Evolutionary conservation across 2,113 vertebrate species (phyloP), one percentile per base, ranked within the genome.

Genomic region (Microtus montanus): DNA sequence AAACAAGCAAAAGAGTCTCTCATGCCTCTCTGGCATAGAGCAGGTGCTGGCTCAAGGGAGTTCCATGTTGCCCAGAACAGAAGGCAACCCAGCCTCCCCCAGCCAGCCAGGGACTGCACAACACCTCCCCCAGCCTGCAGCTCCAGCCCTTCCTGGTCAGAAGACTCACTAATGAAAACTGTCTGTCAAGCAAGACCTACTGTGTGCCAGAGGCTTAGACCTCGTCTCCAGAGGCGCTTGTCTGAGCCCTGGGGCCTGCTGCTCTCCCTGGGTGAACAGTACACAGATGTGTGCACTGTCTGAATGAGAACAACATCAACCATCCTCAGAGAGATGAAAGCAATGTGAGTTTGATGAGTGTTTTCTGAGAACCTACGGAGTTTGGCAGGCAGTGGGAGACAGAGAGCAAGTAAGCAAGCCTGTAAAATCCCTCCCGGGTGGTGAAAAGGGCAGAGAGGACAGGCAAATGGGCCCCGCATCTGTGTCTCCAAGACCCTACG

Each of bases 101-200:
- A 1, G 33, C n/a, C n/a, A 30, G 30, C 1, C 4, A 33, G 4
- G 63, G 88, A 75, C 90, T 58, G 14, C 92, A 71, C 54, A 2
- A 70, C 64, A 84, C 30, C 41, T 41, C 44, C 64, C 19, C 47
- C 82, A 4, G 20, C 89, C 64, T 3, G 52, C 33, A 54, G 78
- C 22, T 20, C 38, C 15, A 19, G 68, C 33, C 38, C 24, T 15
- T 22, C n/a, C 6, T 6, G 0, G 7, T 20, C 10, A 1, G 41
- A 47, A 12, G 87, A 52, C 78, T 38, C 74, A 35, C 78, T 47
- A 68, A 89, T 8, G 28, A 94, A 78, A 12, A 26, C 73, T 49
- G 8, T 77, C 89, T 47, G 30, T 61, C 90, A 4, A 9, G 30
- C 58, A 8, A 75, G 92, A 77, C 96, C 93, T 94, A 80, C 94